phyloP scores from a whole-genome alignment of 2,113 vertebrate species.

The Glaucomys volans region DNA sequence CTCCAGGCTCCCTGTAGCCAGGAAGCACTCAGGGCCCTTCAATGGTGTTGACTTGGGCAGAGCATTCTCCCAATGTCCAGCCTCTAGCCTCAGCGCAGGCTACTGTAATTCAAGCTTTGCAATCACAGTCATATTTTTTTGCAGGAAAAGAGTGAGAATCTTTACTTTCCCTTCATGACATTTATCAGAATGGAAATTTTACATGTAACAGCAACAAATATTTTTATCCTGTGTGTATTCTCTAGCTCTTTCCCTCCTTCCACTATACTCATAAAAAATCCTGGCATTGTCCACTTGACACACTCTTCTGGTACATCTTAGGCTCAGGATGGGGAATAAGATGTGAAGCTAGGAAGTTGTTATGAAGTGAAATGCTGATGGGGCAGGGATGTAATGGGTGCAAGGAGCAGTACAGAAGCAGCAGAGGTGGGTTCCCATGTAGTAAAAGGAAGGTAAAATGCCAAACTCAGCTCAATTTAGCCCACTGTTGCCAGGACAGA shows the following conservation, averaged over 20 bases:
- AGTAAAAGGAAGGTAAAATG: not conserved
- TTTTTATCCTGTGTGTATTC: not conserved
- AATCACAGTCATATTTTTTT: not conserved
- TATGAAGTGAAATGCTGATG: not conserved
- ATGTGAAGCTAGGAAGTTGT: not conserved
- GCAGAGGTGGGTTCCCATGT: not conserved
- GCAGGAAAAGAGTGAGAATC: not conserved
- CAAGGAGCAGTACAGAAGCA: not conserved
- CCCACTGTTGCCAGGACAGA: not conserved
- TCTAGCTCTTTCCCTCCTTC: not conserved
- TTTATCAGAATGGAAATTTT: conserved; percentile 19
- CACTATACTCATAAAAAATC: not conserved
- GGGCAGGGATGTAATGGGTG: not conserved
- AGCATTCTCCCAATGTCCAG: not conserved
- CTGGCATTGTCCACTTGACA: not conserved
- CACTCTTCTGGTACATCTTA: not conserved
- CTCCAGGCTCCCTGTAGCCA: not conserved
- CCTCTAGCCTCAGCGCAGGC: not conserved
- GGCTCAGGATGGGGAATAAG: not conserved
- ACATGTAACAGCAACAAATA: not conserved
- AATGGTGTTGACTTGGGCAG: conserved; percentile 16
- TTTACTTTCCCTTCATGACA: not conserved
- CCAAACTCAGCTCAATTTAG: not conserved
- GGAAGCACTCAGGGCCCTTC: not conserved
- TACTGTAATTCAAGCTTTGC: not conserved